phyloP scores from a whole-genome alignment of 2,888 invertebrate genomes.

The Xylota sylvarum region DNA sequence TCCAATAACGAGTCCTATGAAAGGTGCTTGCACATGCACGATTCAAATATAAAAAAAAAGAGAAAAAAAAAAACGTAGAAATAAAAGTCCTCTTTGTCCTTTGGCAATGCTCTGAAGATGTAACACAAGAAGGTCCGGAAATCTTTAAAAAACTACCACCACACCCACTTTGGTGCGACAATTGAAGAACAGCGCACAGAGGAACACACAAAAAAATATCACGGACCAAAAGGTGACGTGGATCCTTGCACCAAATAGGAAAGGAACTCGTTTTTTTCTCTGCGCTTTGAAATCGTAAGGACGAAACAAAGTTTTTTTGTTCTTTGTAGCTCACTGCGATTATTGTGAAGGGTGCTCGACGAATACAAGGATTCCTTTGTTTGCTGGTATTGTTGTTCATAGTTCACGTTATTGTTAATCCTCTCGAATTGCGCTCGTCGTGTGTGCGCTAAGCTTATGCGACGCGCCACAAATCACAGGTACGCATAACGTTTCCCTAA shows the following conservation, averaged over 20 bases:
- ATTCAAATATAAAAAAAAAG: slow-evolving; percentile 7
- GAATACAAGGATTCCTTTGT: slow-evolving; percentile 61
- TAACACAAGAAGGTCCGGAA: slow-evolving; percentile 79
- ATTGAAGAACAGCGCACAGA: slow-evolving; percentile 42
- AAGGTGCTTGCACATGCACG: slow-evolving; percentile 67
- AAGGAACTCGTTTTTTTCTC: slow-evolving; percentile 66
- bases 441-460: slow-evolving; percentile 50
- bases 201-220: slow-evolving; percentile 14
- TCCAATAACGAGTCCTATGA: slow-evolving; percentile 57
- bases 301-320: slow-evolving; percentile 37
- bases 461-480: slow-evolving; percentile 58
- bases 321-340: slow-evolving; percentile 67
- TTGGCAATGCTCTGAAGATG: slow-evolving; percentile 74
- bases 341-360: slow-evolving; percentile 71
- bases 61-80: slow-evolving; percentile 13
- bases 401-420: slow-evolving; percentile 31
- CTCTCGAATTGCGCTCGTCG: slow-evolving; percentile 34
- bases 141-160: slow-evolving; percentile 79
- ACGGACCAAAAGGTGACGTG: slow-evolving; percentile 54
- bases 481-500: slow-evolving; percentile 50
- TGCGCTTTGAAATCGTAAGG: slow-evolving; percentile 34
- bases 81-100: slow-evolving; percentile 72
- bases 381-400: slow-evolving; percentile 32
- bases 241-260: slow-evolving; percentile 60
- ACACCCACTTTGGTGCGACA: slow-evolving; percentile 78